These are phyloP conservation scores for Pangasianodon hypophthalmus DNA, from an alignment of 2,113 vertebrate species.

Conservation along the genomic window DNA sequence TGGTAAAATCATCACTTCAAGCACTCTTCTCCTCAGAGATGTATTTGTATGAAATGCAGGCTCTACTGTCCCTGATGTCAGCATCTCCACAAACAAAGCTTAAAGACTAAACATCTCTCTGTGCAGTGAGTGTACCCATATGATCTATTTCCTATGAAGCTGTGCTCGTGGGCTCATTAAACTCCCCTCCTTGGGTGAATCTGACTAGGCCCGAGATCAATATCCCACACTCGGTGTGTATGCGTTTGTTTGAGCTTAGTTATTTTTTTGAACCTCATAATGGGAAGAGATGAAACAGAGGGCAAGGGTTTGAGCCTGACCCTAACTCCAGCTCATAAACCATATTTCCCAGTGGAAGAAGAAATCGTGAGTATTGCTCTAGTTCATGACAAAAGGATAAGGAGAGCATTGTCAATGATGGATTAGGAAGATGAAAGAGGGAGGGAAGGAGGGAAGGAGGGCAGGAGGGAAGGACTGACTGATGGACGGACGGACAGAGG, in stretches of 20 bases:
- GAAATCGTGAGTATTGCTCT: conserved; percentile 48
- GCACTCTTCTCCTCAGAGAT: neutral
- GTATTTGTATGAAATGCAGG: neutral
- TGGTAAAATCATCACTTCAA: neutral
- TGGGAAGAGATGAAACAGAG: conserved; percentile 52
- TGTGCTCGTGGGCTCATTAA: conserved; percentile 75
- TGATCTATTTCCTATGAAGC: conserved; percentile 59
- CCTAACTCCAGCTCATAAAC: conserved; percentile 37
- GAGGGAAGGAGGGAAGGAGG: conserved; percentile 1
- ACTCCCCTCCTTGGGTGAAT: conserved; percentile 70
- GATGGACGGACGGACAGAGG: no score
- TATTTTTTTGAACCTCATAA: conserved; percentile 39
- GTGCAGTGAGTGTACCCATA: conserved; percentile 49
- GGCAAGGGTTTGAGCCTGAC: conserved; percentile 44
- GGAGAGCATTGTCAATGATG: neutral
- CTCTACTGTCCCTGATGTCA: conserved; percentile 21
- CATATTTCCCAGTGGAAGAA: conserved; percentile 47
- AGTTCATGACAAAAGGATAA: conserved; percentile 35
- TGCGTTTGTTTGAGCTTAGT: conserved; percentile 8
- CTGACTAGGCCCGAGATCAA: conserved; percentile 70
- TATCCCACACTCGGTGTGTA: conserved; percentile 57
- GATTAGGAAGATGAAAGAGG: conserved; percentile 1
- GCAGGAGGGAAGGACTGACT: neutral
- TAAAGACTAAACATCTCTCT: conserved; percentile 64
- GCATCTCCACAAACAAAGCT: conserved; percentile 45